phyloP scores from a whole-genome alignment of 1,140 invertebrate genomes.

The Caenorhabditis latens region DNA sequence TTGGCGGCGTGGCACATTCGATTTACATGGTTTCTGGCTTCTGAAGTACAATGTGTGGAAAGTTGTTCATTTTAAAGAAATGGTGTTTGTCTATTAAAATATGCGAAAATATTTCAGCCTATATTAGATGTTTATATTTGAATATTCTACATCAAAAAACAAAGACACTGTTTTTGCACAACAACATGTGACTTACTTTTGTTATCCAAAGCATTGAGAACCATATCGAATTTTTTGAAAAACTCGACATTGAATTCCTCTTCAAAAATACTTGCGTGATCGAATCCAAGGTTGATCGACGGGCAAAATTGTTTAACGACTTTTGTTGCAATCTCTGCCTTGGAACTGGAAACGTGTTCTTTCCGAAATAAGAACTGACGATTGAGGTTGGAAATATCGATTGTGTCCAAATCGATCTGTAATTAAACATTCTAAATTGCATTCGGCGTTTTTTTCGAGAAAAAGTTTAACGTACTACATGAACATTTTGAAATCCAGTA shows the following conservation, averaged over 20 bases:
- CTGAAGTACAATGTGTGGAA: constrained; percentile 77
- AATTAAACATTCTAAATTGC: constrained; percentile 67
- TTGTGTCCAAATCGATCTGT: constrained; percentile 99
- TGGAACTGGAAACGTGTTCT: constrained; percentile 96
- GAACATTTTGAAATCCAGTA: constrained; percentile 91
- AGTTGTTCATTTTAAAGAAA: constrained; percentile 19
- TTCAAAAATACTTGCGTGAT: constrained; percentile 94
- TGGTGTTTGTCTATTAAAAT: background rate
- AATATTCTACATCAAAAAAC: too few relatives aligned
- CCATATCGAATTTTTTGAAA: constrained; percentile 91
- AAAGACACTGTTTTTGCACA: too few relatives aligned
- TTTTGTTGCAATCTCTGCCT: constrained; percentile 86
- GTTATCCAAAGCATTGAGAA: constrained; percentile 98
- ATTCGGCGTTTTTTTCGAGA: too few relatives aligned
- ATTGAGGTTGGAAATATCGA: constrained; percentile 99
- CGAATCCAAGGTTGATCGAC: constrained; percentile 87
- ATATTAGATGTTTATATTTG: too few relatives aligned
- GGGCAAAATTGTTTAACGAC: constrained; percentile 88
- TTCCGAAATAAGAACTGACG: constrained; percentile 97
- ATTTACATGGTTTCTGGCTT: constrained; percentile 97
- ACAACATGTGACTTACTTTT: constrained; percentile 79
- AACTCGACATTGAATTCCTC: constrained; percentile 90
- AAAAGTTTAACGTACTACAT: constrained; percentile 85
- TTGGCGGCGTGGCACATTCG: constrained; percentile 96
- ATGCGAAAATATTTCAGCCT: too few relatives aligned